phyloP scores from a whole-genome alignment of 2,113 vertebrate species.

The Myrmecophaga tridactyla region DNA sequence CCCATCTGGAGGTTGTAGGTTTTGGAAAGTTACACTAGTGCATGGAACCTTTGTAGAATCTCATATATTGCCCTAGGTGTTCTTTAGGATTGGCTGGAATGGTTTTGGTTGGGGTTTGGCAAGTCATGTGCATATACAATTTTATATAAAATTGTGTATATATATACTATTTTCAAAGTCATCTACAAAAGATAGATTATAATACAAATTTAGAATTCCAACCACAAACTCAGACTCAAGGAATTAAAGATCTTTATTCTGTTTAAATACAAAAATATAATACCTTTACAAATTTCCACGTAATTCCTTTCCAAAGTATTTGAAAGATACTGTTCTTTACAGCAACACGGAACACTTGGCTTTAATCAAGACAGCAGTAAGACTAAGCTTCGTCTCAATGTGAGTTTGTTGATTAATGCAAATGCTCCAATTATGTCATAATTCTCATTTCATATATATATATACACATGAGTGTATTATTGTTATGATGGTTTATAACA shows the following conservation, averaged over 20 bases:
- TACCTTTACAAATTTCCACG: constrained; percentile 64
- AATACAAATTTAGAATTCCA: constrained; percentile 75
- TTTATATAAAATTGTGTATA: constrained; percentile 58
- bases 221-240: constrained; percentile 64
- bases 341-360: constrained; percentile 49
- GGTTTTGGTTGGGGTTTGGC: too few relatives aligned
- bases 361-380: constrained; percentile 63
- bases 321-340: constrained; percentile 55
- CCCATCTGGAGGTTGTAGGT: too few relatives aligned
- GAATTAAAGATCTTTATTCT: constrained; percentile 51
- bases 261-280: constrained; percentile 71
- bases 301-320: constrained; percentile 64
- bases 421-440: constrained; percentile 55
- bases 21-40: too few relatives aligned
- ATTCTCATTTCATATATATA: constrained; percentile 28
- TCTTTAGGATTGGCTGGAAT: too few relatives aligned
- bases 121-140: constrained; percentile 76
- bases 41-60: too few relatives aligned
- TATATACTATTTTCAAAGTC: constrained; percentile 65
- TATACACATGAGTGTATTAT: not conserved
- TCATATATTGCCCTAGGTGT: too few relatives aligned
- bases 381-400: constrained; percentile 40
- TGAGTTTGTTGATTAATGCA: constrained; percentile 61
- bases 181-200: constrained; percentile 73
- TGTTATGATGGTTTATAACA: constrained; percentile 47